These are phyloP conservation scores for Drosophila repleta DNA, from an alignment of 1,140 invertebrate genomes.

Conservation along the genomic window DNA sequence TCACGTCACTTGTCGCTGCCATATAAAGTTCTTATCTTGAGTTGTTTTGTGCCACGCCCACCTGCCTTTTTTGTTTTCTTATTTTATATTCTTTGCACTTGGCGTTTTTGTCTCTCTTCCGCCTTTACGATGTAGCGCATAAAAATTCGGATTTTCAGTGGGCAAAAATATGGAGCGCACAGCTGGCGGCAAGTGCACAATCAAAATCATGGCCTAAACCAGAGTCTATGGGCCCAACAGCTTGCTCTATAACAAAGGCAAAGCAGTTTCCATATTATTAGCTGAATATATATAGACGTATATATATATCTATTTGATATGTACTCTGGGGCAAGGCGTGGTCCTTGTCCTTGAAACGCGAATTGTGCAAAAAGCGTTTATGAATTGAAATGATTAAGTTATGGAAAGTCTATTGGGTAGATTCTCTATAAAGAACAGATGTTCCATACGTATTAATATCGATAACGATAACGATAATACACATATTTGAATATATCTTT, in stretches of 20 bases:
- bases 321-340: neutral
- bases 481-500: too few species aligned
- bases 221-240: constrained; percentile 3
- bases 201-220: constrained; percentile 8
- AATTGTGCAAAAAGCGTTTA: neutral
- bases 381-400: neutral
- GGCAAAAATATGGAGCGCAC: constrained; percentile 10
- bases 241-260: constrained; percentile 11
- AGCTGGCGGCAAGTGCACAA: constrained; percentile 15
- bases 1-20: constrained; percentile 65
- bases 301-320: constrained; percentile 16
- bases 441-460: too few species aligned
- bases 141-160: constrained; percentile 32
- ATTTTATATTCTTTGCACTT: constrained; percentile 32
- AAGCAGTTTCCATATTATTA: constrained; percentile 25
- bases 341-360: constrained; percentile 35
- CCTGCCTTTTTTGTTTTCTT: neutral
- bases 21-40: constrained; percentile 57
- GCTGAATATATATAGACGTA: constrained; percentile 10
- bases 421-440: too few species aligned
- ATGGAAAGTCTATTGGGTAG: constrained; percentile 3
- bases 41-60: constrained; percentile 16
- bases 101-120: constrained; percentile 1
- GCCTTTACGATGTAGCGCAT: constrained; percentile 29
- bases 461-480: too few species aligned